Base-by-base conservation (phyloP, 2,797 vertebrate species). In the Sparidentex hasta region DNA sequence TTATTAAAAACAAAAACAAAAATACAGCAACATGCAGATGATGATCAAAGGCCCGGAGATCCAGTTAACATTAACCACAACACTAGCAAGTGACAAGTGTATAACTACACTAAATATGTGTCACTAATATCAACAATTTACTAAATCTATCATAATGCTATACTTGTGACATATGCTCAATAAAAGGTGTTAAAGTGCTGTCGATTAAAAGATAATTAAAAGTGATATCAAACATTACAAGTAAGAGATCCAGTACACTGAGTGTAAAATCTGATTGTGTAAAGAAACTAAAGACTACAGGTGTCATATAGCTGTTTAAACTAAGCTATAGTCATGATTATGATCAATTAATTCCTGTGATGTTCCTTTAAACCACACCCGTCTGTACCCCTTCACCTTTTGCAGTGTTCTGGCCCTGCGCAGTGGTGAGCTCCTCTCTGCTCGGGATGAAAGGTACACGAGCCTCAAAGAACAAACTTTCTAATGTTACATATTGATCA, bases 401-500 rank as follows among this genome's bases (percentile, higher is more conserved):
- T 84, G 48, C 78, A 87, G 76, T 11, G 71, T 75, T 73, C 59
- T 41, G 14, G 7, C 38, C 14, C 2, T 0, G 2, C 43, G 62
- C 63, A 75, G 63, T 54, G 64, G n/a, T 86, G 78, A 91, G 85
- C 81, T 82, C 73, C 66, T n/a, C 61, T 56, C 44, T 46, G 57
- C 43, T 76, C 38, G 38, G 38, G 88, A 88, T 82, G 72, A 91
- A 89, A 84, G 66, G 55, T 84, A 68, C 21, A 58, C 16, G 44
- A 76, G 47, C 74, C 71, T 88, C 80, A 73, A 71, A 79, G 87
- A 85, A 71, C 71, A 89, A 88, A 87, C 85, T 89, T 90, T 90
- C 77, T 84, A 90, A 88, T 87, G 82, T 90, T 88, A 82, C 56
- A 55, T 78, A 94, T 92, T 86, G 91, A 94, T 92, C 83, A 78